Evolutionary conservation across 2,888 invertebrate genomes (phyloP), one percentile per base, ranked within the genome.

Genomic region (Incurvaria masculella): DNA sequence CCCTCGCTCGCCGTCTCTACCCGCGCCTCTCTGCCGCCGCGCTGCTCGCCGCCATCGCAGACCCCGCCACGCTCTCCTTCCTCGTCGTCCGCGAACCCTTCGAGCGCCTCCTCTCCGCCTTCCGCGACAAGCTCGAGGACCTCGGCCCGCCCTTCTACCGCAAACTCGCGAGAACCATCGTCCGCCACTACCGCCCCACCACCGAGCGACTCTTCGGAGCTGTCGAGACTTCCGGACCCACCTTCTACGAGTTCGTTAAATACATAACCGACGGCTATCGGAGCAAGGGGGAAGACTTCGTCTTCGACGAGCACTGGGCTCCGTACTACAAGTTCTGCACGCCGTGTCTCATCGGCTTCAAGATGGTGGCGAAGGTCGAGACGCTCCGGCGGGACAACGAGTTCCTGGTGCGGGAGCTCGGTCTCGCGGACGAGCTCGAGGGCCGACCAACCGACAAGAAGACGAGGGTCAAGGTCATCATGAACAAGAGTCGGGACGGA

Each of bases 51-150:
- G 84, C 87, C 51, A 74, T 83, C 10, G 69, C 61, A 50, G 68
- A 83, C 33, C 80, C 82, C 2, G 82, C 81, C 19, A 84, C 87
- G 4, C 65, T 86, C 51, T 85, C 88, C 44, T 82, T 88, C 54
- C 64, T 88, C 44, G 83, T 87, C 21, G 88, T 87, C 2, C 80
- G 88, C 40, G 87, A 88, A 65, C 88, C 88, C 1, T 87, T 88
- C 58, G 88, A 88, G 56, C 75, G 88, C 51, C 68, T 88, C 27
- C 71, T 88, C 43, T 88, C 88, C 44, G 88, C 87, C 14, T 88
- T 86, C 62, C 78, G 88, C 42, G 87, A 88, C 61, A 88, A 88
- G 70, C 73, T 93, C 52, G 87, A 88, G 64, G 84, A 86, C 56
- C 74, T 84, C 50, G 82, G 84, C 2, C 86, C 86, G 53, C 85